These are phyloP conservation scores for Acrocephalus kingi DNA, from an alignment of 2,113 vertebrate genomes.

Conservation along the genomic window DNA sequence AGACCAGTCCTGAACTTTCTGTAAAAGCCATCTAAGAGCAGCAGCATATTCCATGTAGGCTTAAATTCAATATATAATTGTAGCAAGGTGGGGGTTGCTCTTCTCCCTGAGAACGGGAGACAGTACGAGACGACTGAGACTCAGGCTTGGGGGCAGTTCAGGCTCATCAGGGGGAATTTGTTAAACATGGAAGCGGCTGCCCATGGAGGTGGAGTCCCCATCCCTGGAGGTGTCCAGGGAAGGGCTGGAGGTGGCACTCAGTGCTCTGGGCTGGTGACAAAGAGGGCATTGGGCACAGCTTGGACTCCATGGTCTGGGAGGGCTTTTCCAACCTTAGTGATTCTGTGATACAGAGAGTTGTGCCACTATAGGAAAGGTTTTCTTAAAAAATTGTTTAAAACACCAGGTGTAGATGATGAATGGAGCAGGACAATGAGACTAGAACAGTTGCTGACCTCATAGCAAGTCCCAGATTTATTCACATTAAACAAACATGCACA, in stretches of 20 bases:
- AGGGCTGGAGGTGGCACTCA: background rate
- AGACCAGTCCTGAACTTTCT: background rate
- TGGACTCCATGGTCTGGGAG: background rate
- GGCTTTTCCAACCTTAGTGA: background rate
- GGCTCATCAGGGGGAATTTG: background rate
- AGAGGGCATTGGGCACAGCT: rapidly evolving
- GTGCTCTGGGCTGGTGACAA: background rate
- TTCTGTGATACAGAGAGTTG: background rate
- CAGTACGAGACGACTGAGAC: background rate
- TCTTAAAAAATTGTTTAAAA: background rate
- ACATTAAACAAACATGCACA: background rate
- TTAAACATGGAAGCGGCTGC: background rate
- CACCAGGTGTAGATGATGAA: background rate
- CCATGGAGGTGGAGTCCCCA: background rate
- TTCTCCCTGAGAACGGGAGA: background rate
- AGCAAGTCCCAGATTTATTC: background rate
- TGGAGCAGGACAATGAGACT: background rate
- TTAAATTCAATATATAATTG: background rate
- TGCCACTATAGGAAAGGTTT: background rate
- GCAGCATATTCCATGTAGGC: background rate
- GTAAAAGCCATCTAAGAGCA: background rate
- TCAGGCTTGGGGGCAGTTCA: background rate
- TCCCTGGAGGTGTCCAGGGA: background rate
- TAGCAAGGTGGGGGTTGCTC: background rate
- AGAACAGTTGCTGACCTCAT: background rate